Conservation (phyloP, 1,140 invertebrate species). For the Heliothis subflexa region DNA sequence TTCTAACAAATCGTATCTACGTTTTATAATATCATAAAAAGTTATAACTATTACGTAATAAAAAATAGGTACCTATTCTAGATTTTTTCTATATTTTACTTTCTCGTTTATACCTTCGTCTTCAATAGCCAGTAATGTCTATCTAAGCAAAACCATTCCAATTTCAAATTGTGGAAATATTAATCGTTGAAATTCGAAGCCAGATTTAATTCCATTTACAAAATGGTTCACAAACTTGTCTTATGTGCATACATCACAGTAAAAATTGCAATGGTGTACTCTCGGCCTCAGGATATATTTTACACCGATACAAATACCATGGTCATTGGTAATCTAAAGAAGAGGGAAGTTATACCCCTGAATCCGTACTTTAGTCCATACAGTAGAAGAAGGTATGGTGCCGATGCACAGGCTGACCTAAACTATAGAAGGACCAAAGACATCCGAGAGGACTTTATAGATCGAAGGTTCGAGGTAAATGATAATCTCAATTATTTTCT, state of each 20-base stretch:
- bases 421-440: slow-evolving; percentile 48
- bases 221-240: background rate
- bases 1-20: no score
- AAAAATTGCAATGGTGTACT: background rate
- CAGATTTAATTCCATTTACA: background rate
- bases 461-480: slow-evolving; percentile 31
- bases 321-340: slow-evolving; percentile 38
- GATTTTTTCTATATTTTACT: no score
- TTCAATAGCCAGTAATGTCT: background rate
- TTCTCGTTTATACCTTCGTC: background rate
- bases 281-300: slow-evolving; percentile 15
- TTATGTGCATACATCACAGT: background rate
- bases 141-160: slow-evolving; percentile 11
- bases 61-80: no score
- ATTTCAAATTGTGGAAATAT: background rate
- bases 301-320: slow-evolving; percentile 5
- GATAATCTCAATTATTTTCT: background rate
- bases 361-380: background rate
- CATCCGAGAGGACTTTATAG: slow-evolving; percentile 39
- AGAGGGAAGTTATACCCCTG: slow-evolving; percentile 45
- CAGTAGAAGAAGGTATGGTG: slow-evolving; percentile 6
- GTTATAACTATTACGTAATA: no score
- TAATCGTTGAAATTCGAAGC: background rate
- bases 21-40: no score
- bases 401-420: background rate